These are phyloP conservation scores for Mesochorus sp. DNA, from an alignment of 2,888 invertebrate species.

Conservation along the genomic window DNA sequence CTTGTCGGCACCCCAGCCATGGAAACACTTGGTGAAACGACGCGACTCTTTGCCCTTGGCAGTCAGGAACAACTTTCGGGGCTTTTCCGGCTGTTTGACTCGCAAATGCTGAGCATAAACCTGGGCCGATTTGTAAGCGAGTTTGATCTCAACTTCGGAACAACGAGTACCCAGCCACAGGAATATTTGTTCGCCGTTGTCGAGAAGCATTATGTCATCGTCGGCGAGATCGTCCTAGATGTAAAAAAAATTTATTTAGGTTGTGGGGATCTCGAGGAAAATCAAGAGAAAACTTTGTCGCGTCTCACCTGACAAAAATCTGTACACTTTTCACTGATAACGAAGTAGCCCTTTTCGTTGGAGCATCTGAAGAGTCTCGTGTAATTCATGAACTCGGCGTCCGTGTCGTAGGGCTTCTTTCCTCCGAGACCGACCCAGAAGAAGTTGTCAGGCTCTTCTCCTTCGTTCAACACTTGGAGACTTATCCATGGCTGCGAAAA, in stretches of 20 bases:
- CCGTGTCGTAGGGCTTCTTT: slow-evolving; percentile 93
- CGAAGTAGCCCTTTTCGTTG: slow-evolving; percentile 99
- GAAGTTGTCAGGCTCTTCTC: slow-evolving; percentile 98
- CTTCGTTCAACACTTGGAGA: slow-evolving; percentile 92
- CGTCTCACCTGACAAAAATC: slow-evolving; percentile 96
- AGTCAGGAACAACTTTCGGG: slow-evolving; percentile 95
- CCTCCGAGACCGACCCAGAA: slow-evolving; percentile 99
- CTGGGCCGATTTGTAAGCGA: slow-evolving; percentile 98
- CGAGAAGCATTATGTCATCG: slow-evolving; percentile 99
- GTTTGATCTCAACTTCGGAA: slow-evolving; percentile 99
- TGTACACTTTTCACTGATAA: slow-evolving; percentile 99
- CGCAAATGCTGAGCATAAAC: slow-evolving; percentile 99
- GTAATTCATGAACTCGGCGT: slow-evolving; percentile 95
- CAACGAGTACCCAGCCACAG: slow-evolving; percentile 98
- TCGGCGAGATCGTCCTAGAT: slow-evolving; percentile 97
- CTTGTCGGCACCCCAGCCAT: slow-evolving; percentile 98
- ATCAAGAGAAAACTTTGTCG: no score
- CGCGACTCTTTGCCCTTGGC: slow-evolving; percentile 98
- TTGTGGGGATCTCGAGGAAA: background rate
- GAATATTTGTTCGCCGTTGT: slow-evolving; percentile 98
- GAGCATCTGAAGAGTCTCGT: slow-evolving; percentile 98
- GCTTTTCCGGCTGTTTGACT: slow-evolving; percentile 95
- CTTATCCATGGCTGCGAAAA: slow-evolving; percentile 82
- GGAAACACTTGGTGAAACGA: slow-evolving; percentile 98
- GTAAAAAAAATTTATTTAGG: background rate